Conservation (phyloP, 2,888 invertebrate genomes). For the Idaea aversata region DNA sequence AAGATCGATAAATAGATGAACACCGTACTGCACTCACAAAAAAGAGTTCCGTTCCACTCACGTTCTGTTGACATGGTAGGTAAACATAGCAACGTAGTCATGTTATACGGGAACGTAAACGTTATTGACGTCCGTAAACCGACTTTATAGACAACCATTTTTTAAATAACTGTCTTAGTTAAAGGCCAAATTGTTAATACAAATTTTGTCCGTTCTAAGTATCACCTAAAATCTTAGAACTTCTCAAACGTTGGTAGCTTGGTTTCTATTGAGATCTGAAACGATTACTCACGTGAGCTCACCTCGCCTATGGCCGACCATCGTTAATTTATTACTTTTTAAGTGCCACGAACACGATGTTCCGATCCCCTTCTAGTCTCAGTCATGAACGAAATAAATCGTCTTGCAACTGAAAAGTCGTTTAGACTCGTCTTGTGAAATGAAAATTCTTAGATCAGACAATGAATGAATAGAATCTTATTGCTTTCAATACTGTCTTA, state of each 20-base stretch:
- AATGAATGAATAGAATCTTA: slow-evolving; percentile 31
- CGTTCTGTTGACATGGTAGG: too few relatives aligned
- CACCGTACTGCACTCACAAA: too few relatives aligned
- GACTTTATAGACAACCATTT: too few relatives aligned
- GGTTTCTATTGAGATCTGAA: slow-evolving; percentile 1
- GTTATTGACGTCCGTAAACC: too few relatives aligned
- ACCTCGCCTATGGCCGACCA: slow-evolving; percentile 48
- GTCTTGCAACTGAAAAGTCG: slow-evolving; percentile 32
- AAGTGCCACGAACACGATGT: slow-evolving; percentile 61
- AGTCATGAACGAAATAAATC: slow-evolving; percentile 43
- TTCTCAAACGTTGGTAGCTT: neutral
- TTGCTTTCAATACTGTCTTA: slow-evolving; percentile 22
- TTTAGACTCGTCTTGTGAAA: slow-evolving; percentile 22
- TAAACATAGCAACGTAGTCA: too few relatives aligned
- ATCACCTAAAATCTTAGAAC: neutral
- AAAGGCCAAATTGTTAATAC: too few relatives aligned
- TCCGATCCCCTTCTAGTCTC: slow-evolving; percentile 44
- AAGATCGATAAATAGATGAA: too few relatives aligned
- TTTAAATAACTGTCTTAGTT: too few relatives aligned
- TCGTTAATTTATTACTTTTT: slow-evolving; percentile 66
- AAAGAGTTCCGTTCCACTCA: too few relatives aligned
- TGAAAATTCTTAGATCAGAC: slow-evolving; percentile 27
- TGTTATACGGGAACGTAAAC: too few relatives aligned
- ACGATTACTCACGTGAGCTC: slow-evolving; percentile 58
- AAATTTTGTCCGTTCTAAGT: neutral